Base-by-base conservation (phyloP, 2,888 invertebrate genomes). In the Plagodis dolabraria region DNA sequence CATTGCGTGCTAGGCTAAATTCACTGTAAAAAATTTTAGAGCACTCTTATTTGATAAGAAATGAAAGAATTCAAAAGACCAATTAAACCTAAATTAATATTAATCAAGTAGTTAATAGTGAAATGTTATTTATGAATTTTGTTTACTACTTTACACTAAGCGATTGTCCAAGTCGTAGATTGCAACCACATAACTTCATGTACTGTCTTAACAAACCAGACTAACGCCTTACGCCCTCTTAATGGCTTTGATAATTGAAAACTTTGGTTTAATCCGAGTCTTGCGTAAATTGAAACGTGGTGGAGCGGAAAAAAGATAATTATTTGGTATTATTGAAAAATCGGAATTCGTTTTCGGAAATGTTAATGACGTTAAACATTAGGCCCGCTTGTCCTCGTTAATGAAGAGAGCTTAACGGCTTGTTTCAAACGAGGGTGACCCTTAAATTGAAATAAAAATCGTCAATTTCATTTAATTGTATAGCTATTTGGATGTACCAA, bases 211-310 rank as follows among this genome's bases (percentile, higher is more conserved):
- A 79, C 69, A 74, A 71, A 63, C 53, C 74, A 71, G 75, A 74
- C 74, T 71, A 75, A 69, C 74, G 72, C 72, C 77, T 73, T 70
- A 68, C 72, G 72, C 75, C 73, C 70, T 74, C 74, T 75, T 82
- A 86, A 86, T 82, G 82, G 83, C 74, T 68, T 76, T 83, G 82
- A 86, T 86, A 87, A 87, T 86, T 87, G 86, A 86, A 86, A 86
- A 86, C 85, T 86, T 86, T 76, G 79, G 81, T 82, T 83, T 85
- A 84, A 84, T 82, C 83, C 76, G 74, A 80, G 77, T 77, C 77
- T 76, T 78, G 74, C 75, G 79, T 82, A 85, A 84, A 87, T 85
- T 81, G 85, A 83, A 85, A 86, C 73, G 70, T 76, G 72, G 67
- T 69, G 76, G 68, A 75, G 76, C 76, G 75, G 76, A 84, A 82